A percentile compares a stretch with the other conserved stretches of the same genome.
Conservation (phyloP, 2,797 vertebrate genomes). For the Chelonia mydas region DNA sequence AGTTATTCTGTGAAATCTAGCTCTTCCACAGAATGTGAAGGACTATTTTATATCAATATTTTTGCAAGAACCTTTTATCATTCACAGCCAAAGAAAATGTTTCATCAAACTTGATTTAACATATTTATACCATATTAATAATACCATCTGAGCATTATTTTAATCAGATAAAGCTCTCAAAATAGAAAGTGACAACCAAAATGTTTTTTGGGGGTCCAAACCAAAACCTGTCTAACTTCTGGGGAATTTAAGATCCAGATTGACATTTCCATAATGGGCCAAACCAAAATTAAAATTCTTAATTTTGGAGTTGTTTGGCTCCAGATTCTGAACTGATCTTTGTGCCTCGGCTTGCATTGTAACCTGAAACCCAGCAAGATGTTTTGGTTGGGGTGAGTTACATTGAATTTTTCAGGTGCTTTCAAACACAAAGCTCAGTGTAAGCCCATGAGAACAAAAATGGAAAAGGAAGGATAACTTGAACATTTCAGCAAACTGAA, state of each 20-base stretch:
- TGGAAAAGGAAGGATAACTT: not conserved
- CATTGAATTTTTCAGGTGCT: slow-evolving; percentile 17
- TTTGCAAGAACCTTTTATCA: not conserved
- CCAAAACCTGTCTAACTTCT: not conserved
- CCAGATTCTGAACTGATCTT: not conserved
- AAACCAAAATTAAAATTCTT: not conserved
- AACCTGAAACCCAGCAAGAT: not conserved
- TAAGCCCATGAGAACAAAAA: not conserved
- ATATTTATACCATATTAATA: not conserved
- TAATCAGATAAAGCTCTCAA: not conserved
- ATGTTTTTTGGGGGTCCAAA: not conserved
- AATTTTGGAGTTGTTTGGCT: not conserved
- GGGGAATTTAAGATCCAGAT: not conserved
- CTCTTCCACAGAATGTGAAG: not conserved
- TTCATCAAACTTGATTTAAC: not conserved
- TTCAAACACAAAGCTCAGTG: not conserved
- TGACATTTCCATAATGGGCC: not conserved
- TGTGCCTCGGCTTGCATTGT: not conserved
- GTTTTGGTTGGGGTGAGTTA: not conserved
- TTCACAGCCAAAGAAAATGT: not conserved
- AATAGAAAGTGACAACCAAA: not conserved
- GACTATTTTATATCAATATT: slow-evolving; percentile 4
- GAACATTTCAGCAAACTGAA: not conserved
- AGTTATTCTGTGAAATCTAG: slow-evolving; percentile 2
- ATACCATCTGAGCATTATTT: not conserved